A percentile compares a stretch with the other conserved stretches of the same genome.
phyloP scores from a whole-genome alignment of 2,797 vertebrate genomes.

The Rhinichthys osculus region DNA sequence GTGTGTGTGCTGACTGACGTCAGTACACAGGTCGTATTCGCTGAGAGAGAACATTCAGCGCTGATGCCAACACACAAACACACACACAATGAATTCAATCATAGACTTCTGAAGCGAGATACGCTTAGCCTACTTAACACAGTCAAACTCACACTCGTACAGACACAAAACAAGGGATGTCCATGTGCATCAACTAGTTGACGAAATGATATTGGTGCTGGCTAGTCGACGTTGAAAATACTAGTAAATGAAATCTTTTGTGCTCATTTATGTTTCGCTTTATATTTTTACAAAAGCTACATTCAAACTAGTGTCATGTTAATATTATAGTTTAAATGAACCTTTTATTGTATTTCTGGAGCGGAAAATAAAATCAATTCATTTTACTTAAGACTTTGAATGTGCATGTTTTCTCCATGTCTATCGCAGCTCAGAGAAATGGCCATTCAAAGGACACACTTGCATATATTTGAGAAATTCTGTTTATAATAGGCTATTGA shows the following conservation, averaged over 20 bases:
- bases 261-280: neutral
- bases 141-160: neutral
- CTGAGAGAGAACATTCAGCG: conserved; percentile 50
- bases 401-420: neutral
- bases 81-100: conserved; percentile 29
- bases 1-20: conserved; percentile 60
- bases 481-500: neutral
- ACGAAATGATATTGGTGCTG: neutral
- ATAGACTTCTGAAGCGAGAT: conserved; percentile 19
- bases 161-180: neutral
- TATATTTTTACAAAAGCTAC: neutral
- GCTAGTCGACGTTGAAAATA: neutral
- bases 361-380: accelerated
- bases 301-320: neutral
- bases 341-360: neutral
- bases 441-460: neutral
- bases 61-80: conserved; percentile 34
- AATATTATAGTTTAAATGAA: neutral
- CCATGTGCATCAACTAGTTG: neutral
- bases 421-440: neutral
- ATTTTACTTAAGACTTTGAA: neutral
- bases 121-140: conserved; percentile 5
- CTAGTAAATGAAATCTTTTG: neutral
- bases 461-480: neutral
- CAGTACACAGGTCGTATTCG: conserved; percentile 64